Conservation (phyloP, 2,797 vertebrate genomes). For the Smutsia gigantea region DNA sequence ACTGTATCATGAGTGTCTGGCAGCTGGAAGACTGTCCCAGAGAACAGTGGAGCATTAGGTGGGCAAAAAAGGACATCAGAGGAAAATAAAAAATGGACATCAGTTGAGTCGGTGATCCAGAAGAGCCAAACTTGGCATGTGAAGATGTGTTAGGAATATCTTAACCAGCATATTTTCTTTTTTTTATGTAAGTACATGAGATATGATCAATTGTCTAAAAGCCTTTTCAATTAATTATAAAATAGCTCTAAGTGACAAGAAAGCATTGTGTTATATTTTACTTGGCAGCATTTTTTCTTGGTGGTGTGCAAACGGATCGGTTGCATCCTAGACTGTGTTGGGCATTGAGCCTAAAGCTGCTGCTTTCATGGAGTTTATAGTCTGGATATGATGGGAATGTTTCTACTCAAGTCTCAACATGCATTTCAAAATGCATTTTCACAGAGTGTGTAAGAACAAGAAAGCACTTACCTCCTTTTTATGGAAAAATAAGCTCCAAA, state of each 20-base stretch:
- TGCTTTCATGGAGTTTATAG: not conserved
- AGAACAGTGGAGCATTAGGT: not conserved
- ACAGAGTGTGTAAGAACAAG: not conserved
- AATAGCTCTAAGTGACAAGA: not conserved
- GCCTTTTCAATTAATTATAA: conserved; percentile 31
- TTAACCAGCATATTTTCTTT: not conserved
- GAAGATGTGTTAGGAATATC: not conserved
- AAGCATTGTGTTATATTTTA: not conserved
- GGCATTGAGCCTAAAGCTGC: not conserved
- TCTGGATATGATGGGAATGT: not conserved
- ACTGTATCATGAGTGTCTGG: not conserved
- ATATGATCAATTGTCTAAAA: not conserved
- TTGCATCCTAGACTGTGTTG: not conserved
- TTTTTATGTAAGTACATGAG: not conserved
- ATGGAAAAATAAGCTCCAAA: not conserved
- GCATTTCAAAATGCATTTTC: not conserved
- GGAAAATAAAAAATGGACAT: not conserved
- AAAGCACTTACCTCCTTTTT: not conserved
- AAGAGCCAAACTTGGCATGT: not conserved
- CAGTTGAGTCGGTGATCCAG: not conserved
- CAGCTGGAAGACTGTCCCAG: not conserved
- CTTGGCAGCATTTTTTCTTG: not conserved
- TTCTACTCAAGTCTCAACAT: not conserved
- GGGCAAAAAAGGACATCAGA: not conserved
- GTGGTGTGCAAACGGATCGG: not conserved